These are phyloP conservation scores for Corapipo altera DNA, from an alignment of 2,113 vertebrate genomes.

Conservation along the genomic window DNA sequence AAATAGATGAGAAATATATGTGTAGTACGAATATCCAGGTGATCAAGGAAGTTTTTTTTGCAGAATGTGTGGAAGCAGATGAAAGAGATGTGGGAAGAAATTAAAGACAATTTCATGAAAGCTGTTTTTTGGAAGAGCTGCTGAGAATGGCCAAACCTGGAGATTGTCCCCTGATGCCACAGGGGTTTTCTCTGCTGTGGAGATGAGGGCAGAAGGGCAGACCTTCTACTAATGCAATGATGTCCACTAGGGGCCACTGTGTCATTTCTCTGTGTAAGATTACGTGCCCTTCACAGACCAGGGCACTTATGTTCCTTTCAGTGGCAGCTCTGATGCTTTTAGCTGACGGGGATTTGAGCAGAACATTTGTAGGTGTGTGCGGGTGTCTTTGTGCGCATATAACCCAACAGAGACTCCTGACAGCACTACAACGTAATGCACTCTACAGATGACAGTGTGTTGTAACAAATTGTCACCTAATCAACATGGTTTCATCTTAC, in stretches of 20 bases:
- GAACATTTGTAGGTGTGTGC: neutral
- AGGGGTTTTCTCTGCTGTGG: neutral
- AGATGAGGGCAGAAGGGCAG: neutral
- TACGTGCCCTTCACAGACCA: fast-evolving
- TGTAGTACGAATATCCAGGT: neutral
- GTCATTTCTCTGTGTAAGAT: neutral
- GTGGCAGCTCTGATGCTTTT: neutral
- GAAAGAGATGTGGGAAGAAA: neutral
- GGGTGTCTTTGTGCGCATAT: neutral
- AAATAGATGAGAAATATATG: neutral
- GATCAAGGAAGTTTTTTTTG: neutral
- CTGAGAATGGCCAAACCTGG: neutral
- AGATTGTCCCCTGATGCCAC: neutral
- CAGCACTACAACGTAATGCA: neutral
- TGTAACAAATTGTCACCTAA: neutral
- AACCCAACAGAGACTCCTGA: neutral
- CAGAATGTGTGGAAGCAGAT: neutral
- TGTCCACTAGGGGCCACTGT: slow-evolving; percentile 44
- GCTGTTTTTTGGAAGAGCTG: neutral
- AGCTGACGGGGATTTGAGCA: neutral
- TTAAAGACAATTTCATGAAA: neutral
- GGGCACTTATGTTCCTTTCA: neutral
- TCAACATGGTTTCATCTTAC: neutral
- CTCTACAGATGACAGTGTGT: neutral
- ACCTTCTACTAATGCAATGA: neutral